Conservation (phyloP, 2,113 vertebrate species). For the Sylvietta virens region DNA sequence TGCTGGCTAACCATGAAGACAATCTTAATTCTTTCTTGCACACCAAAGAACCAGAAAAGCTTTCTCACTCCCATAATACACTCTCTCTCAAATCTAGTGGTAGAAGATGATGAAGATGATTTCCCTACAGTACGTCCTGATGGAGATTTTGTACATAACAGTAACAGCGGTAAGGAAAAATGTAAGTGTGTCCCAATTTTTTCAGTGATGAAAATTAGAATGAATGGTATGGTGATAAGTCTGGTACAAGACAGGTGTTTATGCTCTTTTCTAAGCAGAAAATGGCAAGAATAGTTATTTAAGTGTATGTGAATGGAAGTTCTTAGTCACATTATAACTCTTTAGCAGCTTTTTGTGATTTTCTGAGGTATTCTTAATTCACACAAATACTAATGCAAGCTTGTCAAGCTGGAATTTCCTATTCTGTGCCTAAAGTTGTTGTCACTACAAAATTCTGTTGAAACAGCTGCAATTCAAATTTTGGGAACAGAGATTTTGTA, state of each 20-base stretch:
- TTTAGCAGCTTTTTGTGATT: not conserved
- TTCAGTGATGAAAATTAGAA: not conserved
- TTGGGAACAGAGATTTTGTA: not conserved
- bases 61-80: not conserved
- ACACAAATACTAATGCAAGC: not conserved
- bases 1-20: not conserved
- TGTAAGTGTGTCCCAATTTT: constrained; percentile 70
- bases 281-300: not conserved
- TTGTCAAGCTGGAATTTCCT: not conserved
- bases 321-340: not conserved
- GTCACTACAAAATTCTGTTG: not conserved
- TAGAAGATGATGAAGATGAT: constrained; percentile 94
- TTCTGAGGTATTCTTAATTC: not conserved
- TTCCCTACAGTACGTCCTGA: constrained; percentile 85
- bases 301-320: not conserved
- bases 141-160: constrained; percentile 88
- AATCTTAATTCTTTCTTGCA: not conserved
- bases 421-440: not conserved
- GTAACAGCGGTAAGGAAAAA: constrained; percentile 90
- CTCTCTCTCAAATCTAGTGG: constrained; percentile 75
- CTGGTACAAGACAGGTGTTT: not conserved
- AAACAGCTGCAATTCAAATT: not conserved
- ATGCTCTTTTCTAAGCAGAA: not conserved
- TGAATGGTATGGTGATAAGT: not conserved
- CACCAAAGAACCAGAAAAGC: not conserved